These are phyloP conservation scores for Therioaphis trifolii DNA, from an alignment of 2,888 invertebrate genomes.

Conservation along the genomic window DNA sequence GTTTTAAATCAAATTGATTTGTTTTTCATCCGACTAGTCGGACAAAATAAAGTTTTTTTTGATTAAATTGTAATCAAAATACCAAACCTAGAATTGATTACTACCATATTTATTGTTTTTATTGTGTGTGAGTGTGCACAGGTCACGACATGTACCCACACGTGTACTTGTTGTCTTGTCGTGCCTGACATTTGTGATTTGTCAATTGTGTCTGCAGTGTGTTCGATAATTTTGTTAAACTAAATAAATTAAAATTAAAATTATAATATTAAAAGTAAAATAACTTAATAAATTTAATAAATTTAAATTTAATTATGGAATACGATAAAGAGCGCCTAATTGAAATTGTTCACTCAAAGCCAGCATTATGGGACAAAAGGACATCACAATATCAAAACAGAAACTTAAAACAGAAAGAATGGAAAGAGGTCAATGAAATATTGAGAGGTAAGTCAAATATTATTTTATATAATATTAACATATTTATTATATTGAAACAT, in stretches of 20 bases:
- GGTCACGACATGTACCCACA: neutral
- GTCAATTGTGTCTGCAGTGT: no score
- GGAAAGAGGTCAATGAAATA: neutral
- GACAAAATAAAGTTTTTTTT: slow-evolving; percentile 14
- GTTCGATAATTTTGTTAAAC: no score
- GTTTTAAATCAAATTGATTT: slow-evolving; percentile 6
- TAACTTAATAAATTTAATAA: no score
- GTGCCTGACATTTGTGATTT: neutral
- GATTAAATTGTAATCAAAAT: neutral
- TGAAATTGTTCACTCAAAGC: no score
- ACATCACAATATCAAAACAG: slow-evolving; percentile 4
- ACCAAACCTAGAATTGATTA: neutral
- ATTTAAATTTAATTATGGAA: no score
- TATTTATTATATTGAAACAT: no score
- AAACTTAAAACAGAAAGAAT: neutral
- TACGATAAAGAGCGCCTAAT: no score
- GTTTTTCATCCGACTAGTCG: neutral
- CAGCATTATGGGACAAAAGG: neutral
- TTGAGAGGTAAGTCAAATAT: slow-evolving; percentile 1
- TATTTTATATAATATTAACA: slow-evolving; percentile 8
- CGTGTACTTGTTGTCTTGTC: neutral
- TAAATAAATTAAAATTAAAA: no score
- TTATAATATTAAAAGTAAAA: no score
- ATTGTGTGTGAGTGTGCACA: neutral
- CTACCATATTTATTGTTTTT: neutral